Conservation (phyloP, 30 jellyfish, hydroid and myxozoan genomes). For the Rhopilema esculentum region DNA sequence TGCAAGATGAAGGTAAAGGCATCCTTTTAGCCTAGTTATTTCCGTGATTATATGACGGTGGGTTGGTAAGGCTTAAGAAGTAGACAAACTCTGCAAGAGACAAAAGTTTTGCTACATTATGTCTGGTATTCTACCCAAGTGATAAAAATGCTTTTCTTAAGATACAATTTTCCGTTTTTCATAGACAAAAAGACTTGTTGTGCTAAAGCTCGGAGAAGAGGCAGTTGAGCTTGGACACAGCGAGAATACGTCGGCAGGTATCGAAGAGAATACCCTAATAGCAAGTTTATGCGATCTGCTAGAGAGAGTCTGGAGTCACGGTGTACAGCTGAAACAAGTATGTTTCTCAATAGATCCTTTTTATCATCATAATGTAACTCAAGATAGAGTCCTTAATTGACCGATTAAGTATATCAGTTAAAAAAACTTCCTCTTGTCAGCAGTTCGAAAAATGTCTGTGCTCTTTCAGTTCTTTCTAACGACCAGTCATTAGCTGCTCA, state of each 20-base stretch:
- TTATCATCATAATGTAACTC: neutral
- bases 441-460: neutral
- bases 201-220: constrained; percentile 95
- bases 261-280: constrained; percentile 94
- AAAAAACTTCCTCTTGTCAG: neutral
- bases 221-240: constrained; percentile 99
- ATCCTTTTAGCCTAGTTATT: neutral
- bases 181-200: constrained; percentile 94
- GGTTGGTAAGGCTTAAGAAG: too few relatives aligned
- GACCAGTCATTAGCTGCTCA: too few relatives aligned
- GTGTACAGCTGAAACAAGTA: constrained; percentile 95
- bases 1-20: constrained; percentile 90
- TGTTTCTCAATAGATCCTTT: neutral
- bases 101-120: too few relatives aligned
- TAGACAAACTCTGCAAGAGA: too few relatives aligned
- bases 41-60: too few relatives aligned
- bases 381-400: neutral
- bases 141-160: too few relatives aligned
- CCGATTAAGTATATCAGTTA: neutral
- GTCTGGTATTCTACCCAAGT: too few relatives aligned
- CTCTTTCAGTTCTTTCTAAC: too few relatives aligned
- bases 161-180: too few relatives aligned
- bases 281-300: constrained; percentile 97
- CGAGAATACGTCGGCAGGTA: constrained; percentile 87
- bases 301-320: constrained; percentile 99